These are phyloP conservation scores for Temnothorax nylanderi DNA, from an alignment of 1,140 invertebrate genomes.

Conservation along the genomic window DNA sequence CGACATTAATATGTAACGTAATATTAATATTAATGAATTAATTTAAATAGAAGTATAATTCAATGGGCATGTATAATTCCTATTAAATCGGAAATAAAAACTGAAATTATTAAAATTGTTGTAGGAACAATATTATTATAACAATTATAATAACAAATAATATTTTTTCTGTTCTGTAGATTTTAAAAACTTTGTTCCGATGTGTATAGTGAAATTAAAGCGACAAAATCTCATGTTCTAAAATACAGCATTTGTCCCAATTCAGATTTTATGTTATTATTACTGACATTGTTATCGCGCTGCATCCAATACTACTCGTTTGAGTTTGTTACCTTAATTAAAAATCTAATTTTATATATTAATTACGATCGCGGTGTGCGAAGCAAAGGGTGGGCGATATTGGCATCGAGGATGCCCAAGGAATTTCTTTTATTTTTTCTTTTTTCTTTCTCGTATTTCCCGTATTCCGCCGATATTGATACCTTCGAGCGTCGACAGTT, in stretches of 20 bases:
- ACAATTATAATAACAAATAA: not conserved
- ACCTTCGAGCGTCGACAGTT: constrained; percentile 10
- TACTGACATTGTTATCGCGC: not conserved
- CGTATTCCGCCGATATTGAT: constrained; percentile 20
- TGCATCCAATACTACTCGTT: not conserved
- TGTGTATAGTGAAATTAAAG: not conserved
- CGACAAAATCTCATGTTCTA: not conserved
- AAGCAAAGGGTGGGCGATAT: not conserved
- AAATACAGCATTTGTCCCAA: not conserved
- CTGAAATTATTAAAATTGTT: constrained; percentile 16
- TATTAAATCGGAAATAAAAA: constrained; percentile 8
- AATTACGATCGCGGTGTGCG: not conserved
- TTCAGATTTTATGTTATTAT: not conserved
- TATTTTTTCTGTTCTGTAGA: not conserved
- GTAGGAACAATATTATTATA: not conserved
- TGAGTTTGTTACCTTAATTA: not conserved
- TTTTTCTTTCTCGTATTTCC: not conserved
- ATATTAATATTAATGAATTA: constrained; percentile 50
- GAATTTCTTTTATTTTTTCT: not conserved
- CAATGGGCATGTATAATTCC: not conserved
- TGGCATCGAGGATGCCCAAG: not conserved
- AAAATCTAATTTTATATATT: constrained; percentile 10
- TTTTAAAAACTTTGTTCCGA: not conserved
- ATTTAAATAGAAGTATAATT: constrained; percentile 39
- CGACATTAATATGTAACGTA: constrained; percentile 33